Conservation (phyloP, 2,113 vertebrate species). For the Lanius ludovicianus region DNA sequence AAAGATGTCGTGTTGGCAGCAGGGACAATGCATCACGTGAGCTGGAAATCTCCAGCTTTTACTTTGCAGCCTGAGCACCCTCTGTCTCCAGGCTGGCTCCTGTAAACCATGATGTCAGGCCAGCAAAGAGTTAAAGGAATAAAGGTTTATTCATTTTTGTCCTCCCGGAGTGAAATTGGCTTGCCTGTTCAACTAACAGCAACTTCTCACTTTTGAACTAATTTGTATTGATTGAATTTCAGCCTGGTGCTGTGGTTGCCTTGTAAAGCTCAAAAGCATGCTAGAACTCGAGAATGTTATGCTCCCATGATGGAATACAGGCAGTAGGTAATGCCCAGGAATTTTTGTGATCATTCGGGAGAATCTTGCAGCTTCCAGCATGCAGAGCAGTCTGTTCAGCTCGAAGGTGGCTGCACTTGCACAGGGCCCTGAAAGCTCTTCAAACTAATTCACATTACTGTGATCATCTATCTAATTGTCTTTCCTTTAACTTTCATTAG, state of each 20-base stretch:
- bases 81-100: background rate
- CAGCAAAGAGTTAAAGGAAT: background rate
- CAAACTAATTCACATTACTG: background rate
- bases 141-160: background rate
- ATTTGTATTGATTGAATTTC: background rate
- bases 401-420: background rate
- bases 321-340: background rate
- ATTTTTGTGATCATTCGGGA: background rate
- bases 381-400: background rate
- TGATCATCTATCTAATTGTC: background rate
- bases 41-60: background rate
- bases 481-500: background rate
- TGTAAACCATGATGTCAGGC: fast-evolving
- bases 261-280: background rate
- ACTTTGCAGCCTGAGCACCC: fast-evolving
- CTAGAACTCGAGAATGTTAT: background rate
- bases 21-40: fast-evolving
- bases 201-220: background rate
- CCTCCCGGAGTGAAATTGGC: background rate
- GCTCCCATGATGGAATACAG: background rate
- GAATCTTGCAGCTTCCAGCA: background rate
- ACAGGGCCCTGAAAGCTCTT: background rate
- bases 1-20: background rate
- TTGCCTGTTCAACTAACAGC: background rate
- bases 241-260: background rate